These are phyloP conservation scores for Huso huso DNA, from an alignment of 2,797 vertebrate species.

Conservation along the genomic window DNA sequence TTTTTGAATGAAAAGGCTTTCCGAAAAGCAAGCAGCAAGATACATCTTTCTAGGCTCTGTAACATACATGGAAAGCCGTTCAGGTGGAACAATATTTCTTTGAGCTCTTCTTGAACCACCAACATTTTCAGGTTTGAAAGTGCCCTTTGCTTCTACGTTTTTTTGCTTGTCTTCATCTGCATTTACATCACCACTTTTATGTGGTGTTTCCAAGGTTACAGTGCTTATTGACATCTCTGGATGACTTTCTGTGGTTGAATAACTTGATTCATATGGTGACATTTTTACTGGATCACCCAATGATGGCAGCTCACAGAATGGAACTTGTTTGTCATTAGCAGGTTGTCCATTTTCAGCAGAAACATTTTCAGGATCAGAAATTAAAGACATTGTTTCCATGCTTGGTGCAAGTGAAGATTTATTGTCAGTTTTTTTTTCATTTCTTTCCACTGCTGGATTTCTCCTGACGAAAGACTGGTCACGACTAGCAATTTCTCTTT, in stretches of 20 bases:
- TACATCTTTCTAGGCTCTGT: constrained; percentile 69
- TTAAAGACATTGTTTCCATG: constrained; percentile 34
- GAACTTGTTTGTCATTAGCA: constrained; percentile 34
- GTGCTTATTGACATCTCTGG: neutral
- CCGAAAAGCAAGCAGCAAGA: constrained; percentile 58
- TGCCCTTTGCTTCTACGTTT: constrained; percentile 17
- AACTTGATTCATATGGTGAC: constrained; percentile 3
- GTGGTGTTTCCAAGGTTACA: constrained; percentile 1
- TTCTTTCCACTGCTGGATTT: constrained; percentile 55
- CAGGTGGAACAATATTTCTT: constrained; percentile 76
- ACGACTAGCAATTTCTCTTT: constrained; percentile 75
- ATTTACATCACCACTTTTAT: neutral
- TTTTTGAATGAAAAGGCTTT: constrained; percentile 51
- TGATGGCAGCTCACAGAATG: constrained; percentile 38
- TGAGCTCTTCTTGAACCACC: constrained; percentile 57
- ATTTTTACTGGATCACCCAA: no score
- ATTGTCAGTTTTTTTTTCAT: constrained; percentile 44
- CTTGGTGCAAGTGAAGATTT: constrained; percentile 29
- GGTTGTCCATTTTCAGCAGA: constrained; percentile 36
- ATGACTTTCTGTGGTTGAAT: neutral
- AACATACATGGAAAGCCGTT: constrained; percentile 79
- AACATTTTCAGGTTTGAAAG: constrained; percentile 35
- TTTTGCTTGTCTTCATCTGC: constrained; percentile 18
- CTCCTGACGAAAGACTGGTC: constrained; percentile 58
- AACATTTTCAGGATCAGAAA: constrained; percentile 25